Percentiles rank a stretch among this genome's conserved stretches.
Conservation (phyloP, 2,113 vertebrate genomes). For the Crotalus helleri region DNA sequence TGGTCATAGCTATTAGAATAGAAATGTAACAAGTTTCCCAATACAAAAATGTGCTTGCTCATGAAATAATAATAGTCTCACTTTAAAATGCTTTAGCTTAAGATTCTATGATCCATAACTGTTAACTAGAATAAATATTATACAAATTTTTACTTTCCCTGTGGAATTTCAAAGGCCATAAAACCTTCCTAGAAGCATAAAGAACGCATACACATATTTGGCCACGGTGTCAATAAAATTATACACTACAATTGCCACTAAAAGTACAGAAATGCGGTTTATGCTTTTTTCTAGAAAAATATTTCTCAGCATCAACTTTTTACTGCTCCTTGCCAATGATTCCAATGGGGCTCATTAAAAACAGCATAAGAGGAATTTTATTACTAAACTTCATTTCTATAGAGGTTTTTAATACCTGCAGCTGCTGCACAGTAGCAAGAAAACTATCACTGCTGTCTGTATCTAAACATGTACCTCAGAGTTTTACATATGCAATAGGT, state of each 20-base stretch:
- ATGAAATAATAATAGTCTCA: slow-evolving; percentile 36
- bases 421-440: slow-evolving; percentile 37
- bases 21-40: slow-evolving; percentile 37
- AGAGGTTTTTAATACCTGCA: slow-evolving; percentile 54
- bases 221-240: slow-evolving; percentile 9
- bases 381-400: slow-evolving; percentile 40
- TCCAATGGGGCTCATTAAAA: slow-evolving; percentile 46
- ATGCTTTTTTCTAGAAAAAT: slow-evolving; percentile 29
- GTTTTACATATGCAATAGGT: slow-evolving; percentile 23
- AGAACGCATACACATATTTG: background rate
- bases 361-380: slow-evolving; percentile 35
- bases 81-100: slow-evolving; percentile 31
- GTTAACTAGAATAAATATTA: slow-evolving; percentile 51
- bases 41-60: slow-evolving; percentile 26
- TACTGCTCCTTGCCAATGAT: slow-evolving; percentile 39
- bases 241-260: background rate
- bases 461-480: slow-evolving; percentile 26
- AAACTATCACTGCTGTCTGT: background rate
- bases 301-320: slow-evolving; percentile 40
- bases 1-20: background rate
- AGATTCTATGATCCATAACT: slow-evolving; percentile 32
- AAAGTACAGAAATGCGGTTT: slow-evolving; percentile 13
- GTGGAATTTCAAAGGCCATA: slow-evolving; percentile 24
- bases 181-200: background rate
- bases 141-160: slow-evolving; percentile 19